Conservation (phyloP, 1,140 invertebrate genomes). For the Eufriesea mexicana region DNA sequence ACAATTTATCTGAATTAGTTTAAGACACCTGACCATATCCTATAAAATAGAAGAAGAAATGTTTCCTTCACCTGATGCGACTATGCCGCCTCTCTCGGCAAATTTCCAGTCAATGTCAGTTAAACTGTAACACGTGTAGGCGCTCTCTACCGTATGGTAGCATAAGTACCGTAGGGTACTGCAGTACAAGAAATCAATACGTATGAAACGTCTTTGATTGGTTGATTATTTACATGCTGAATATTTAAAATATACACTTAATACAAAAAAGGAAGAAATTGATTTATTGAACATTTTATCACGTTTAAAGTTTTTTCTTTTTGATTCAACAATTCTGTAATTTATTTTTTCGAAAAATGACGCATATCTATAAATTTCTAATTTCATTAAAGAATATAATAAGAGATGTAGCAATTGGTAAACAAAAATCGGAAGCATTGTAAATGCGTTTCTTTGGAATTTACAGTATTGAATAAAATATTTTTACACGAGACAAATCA, state of each 20-base stretch:
- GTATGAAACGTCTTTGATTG: not conserved
- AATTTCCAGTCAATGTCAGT: conserved; percentile 38
- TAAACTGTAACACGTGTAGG: conserved; percentile 3
- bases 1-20: conserved; percentile 23
- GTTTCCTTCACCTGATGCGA: conserved; percentile 13
- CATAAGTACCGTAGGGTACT: too few species aligned
- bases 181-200: not conserved
- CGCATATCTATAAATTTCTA: not conserved
- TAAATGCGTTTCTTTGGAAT: not conserved
- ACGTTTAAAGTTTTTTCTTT: not conserved
- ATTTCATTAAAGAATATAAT: not conserved
- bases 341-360: not conserved
- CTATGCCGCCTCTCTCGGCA: conserved; percentile 41
- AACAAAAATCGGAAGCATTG: too few species aligned
- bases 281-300: not conserved
- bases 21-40: not conserved
- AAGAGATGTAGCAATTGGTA: not conserved
- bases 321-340: not conserved
- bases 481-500: not conserved
- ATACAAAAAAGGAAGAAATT: not conserved
- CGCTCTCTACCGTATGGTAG: conserved; percentile 4
- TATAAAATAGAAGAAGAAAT: not conserved
- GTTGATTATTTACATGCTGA: not conserved
- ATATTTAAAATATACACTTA: not conserved
- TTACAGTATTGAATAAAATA: not conserved